A percentile compares a stretch with the other conserved stretches of the same genome.
Evolutionary conservation across 2,888 invertebrate genomes (phyloP).

Genomic region (Chironomus tentans): DNA sequence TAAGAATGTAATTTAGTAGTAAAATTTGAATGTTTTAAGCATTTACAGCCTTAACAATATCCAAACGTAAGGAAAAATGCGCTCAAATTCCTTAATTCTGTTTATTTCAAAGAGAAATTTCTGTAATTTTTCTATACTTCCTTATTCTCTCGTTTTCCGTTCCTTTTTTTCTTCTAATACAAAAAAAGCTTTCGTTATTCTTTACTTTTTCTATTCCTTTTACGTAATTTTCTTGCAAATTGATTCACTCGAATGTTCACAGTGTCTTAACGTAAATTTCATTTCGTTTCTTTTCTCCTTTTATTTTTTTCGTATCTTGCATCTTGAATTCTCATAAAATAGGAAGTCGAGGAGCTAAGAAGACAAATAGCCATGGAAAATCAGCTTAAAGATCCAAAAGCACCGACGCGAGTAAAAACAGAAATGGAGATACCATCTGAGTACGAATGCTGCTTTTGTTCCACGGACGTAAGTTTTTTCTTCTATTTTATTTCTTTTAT

Average conservation of each 20-base stretch:
- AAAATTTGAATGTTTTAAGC: no score
- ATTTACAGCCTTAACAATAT: no score
- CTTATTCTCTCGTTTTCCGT: no score
- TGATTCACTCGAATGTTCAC: not conserved
- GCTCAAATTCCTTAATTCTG: no score
- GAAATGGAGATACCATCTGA: constrained; percentile 87
- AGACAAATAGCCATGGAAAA: constrained; percentile 42
- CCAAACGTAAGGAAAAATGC: no score
- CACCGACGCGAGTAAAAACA: constrained; percentile 31
- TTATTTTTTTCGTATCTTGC: not conserved
- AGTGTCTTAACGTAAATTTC: not conserved
- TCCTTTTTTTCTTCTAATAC: no score
- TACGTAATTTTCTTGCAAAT: not conserved
- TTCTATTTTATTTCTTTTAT: not conserved
- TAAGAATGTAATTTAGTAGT: no score
- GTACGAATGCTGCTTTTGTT: constrained; percentile 96
- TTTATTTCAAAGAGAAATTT: no score
- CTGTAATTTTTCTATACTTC: no score
- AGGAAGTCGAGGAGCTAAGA: constrained; percentile 44
- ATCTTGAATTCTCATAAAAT: constrained; percentile 32
- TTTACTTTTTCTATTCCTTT: not conserved
- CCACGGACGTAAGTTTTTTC: constrained; percentile 70
- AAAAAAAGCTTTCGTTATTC: not conserved
- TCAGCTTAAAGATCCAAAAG: constrained; percentile 40
- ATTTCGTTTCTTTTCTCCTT: not conserved